phyloP scores from a whole-genome alignment of 2,888 invertebrate species.

The Tachina lurida region DNA sequence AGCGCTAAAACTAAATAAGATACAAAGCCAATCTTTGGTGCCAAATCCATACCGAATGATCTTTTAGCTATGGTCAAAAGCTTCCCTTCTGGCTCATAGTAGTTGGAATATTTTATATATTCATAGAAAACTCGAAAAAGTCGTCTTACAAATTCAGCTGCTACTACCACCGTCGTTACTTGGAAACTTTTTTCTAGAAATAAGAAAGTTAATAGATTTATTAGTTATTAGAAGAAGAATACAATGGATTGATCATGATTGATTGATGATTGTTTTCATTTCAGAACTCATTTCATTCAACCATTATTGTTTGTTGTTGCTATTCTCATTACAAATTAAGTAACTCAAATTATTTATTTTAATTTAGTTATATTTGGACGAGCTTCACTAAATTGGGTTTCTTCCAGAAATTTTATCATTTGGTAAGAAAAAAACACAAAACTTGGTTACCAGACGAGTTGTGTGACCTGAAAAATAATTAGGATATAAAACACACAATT shows the following conservation, averaged over 20 bases:
- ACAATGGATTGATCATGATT: not conserved
- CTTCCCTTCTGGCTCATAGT: constrained; percentile 74
- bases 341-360: too few species aligned
- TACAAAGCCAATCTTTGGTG: constrained; percentile 50
- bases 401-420: too few species aligned
- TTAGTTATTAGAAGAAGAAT: not conserved
- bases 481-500: not conserved
- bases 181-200: constrained; percentile 72
- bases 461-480: too few species aligned
- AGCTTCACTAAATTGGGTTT: too few species aligned
- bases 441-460: too few species aligned
- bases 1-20: constrained; percentile 61
- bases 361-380: too few species aligned
- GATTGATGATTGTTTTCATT: not conserved
- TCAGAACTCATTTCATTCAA: too few species aligned
- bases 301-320: too few species aligned
- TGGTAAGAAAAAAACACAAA: too few species aligned
- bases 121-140: constrained; percentile 69
- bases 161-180: constrained; percentile 57
- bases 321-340: too few species aligned
- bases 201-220: not conserved
- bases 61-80: constrained; percentile 72
- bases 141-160: constrained; percentile 75
- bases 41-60: constrained; percentile 65
- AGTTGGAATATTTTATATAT: constrained; percentile 62